A percentile compares a stretch with the other conserved stretches of the same genome.
phyloP scores from a whole-genome alignment of 2,888 invertebrate genomes.

The Liopterus haemorrhoidalis region DNA sequence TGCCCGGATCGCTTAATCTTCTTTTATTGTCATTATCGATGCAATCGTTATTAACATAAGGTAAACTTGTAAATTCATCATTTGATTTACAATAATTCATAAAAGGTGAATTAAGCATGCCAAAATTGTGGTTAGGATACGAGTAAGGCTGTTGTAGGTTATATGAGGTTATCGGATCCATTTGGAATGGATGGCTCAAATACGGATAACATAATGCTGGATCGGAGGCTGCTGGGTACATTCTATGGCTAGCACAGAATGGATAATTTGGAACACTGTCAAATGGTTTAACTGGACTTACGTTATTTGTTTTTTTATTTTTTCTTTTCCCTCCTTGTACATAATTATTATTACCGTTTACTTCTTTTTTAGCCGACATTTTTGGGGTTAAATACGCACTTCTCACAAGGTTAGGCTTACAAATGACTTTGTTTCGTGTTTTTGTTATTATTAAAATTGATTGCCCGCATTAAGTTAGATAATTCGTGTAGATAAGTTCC shows the following conservation, averaged over 20 bases:
- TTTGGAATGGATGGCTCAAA: constrained; percentile 47
- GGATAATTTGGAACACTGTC: neutral
- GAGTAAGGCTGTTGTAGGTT: constrained; percentile 49
- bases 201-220: constrained; percentile 46
- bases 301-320: constrained; percentile 1
- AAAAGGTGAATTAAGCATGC: constrained; percentile 10
- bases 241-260: constrained; percentile 40
- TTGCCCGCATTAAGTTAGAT: no score
- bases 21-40: constrained; percentile 52
- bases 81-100: constrained; percentile 31
- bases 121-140: constrained; percentile 11
- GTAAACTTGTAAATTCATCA: constrained; percentile 58
- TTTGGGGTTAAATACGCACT: constrained; percentile 7
- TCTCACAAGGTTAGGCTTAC: no score
- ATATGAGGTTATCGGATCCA: constrained; percentile 60
- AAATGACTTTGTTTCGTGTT: no score
- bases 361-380: constrained; percentile 14
- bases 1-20: constrained; percentile 63
- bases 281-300: neutral
- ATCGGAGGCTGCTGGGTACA: constrained; percentile 49
- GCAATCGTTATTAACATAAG: constrained; percentile 60
- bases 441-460: no score
- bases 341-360: constrained; percentile 14
- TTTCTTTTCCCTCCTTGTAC: constrained; percentile 11
- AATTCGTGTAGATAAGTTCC: no score